Conservation (phyloP, 53 echinoderm and acorn worm genomes). For the Holothuria scabra region DNA sequence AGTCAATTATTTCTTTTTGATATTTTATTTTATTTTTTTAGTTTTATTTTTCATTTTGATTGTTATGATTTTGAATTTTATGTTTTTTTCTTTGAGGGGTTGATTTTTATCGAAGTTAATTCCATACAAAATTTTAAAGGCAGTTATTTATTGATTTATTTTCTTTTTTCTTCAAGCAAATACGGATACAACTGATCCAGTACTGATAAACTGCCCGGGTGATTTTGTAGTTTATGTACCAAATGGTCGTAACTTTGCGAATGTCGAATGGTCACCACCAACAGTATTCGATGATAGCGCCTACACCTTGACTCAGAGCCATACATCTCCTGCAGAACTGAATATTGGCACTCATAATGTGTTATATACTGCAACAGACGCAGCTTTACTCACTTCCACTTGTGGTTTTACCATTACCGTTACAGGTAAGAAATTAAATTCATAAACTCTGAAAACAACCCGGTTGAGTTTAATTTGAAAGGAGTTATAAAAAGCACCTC, state of each 20-base stretch:
- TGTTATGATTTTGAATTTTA: no score
- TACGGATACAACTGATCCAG: conserved; percentile 46
- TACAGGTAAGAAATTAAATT: background rate
- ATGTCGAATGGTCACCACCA: conserved; percentile 54
- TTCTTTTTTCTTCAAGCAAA: background rate
- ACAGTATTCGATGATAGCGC: conserved; percentile 51
- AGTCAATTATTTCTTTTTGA: no score
- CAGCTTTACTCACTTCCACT: background rate
- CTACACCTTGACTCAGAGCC: background rate
- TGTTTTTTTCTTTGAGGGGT: no score
- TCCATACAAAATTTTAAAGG: no score
- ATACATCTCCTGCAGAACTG: background rate
- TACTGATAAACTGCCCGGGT: conserved; percentile 40
- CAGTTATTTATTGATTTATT: background rate
- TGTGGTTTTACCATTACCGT: background rate
- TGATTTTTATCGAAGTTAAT: no score
- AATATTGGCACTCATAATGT: background rate
- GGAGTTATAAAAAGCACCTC: no score
- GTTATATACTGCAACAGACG: conserved; percentile 4
- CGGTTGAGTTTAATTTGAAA: no score
- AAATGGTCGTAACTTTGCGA: background rate
- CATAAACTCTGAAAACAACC: no score
- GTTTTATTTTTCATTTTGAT: no score
- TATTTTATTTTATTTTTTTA: no score
- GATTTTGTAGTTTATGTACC: conserved; percentile 17